These are phyloP conservation scores for Cydia pomonella DNA, from an alignment of 1,140 invertebrate genomes.

Conservation along the genomic window DNA sequence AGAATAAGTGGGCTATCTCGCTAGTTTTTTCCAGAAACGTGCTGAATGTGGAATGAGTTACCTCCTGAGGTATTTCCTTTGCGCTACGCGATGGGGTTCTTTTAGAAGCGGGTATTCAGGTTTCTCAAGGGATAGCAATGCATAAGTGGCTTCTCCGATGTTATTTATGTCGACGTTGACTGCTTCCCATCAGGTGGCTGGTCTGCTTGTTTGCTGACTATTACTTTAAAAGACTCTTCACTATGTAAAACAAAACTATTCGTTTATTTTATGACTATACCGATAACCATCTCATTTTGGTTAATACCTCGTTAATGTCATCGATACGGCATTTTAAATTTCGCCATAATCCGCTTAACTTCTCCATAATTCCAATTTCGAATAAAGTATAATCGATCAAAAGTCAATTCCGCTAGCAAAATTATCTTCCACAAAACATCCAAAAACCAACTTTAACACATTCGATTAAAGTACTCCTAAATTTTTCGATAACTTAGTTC, in stretches of 20 bases:
- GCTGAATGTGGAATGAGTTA: too few relatives aligned
- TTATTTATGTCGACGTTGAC: too few relatives aligned
- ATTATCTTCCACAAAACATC: not conserved
- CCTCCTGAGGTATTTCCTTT: too few relatives aligned
- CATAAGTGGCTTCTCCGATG: too few relatives aligned
- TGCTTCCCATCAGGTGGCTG: too few relatives aligned
- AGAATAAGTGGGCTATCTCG: too few relatives aligned
- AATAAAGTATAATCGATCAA: slow-evolving; percentile 29
- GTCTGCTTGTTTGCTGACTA: too few relatives aligned
- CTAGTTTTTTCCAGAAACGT: too few relatives aligned
- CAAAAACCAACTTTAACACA: not conserved
- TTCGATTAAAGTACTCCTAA: not conserved
- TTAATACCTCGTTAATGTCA: slow-evolving; percentile 5
- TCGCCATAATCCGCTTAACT: not conserved
- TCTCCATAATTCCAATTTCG: slow-evolving; percentile 29
- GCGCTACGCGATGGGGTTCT: too few relatives aligned
- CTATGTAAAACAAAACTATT: not conserved
- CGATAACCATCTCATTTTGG: not conserved
- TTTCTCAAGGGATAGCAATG: too few relatives aligned
- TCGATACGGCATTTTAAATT: not conserved
- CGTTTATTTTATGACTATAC: not conserved
- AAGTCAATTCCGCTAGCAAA: not conserved
- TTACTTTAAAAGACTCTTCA: too few relatives aligned
- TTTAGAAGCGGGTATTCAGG: too few relatives aligned
- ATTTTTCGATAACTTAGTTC: not conserved